phyloP scores from a whole-genome alignment of 1,140 invertebrate species.

The Frieseomelitta varia region DNA sequence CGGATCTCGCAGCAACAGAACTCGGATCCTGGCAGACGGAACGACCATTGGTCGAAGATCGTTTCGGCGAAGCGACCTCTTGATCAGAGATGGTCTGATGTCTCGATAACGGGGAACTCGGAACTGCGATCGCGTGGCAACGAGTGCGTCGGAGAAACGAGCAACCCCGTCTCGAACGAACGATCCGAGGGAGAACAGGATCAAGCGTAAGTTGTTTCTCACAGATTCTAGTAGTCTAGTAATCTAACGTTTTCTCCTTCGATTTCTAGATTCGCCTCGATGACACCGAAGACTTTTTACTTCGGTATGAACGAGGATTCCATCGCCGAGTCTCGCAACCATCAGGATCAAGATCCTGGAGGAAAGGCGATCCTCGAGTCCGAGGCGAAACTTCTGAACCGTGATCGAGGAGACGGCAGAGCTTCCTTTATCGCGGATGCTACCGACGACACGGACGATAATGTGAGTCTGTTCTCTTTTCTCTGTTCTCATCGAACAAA shows the following conservation, averaged over 20 bases:
- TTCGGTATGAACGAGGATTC: slow-evolving; percentile 87
- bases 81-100: slow-evolving; percentile 5
- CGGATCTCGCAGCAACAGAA: slow-evolving; percentile 48
- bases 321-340: slow-evolving; percentile 74
- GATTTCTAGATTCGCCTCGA: slow-evolving; percentile 46
- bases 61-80: slow-evolving; percentile 2
- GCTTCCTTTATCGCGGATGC: slow-evolving; percentile 21
- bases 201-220: slow-evolving; percentile 26
- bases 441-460: slow-evolving; percentile 62
- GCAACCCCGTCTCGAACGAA: not conserved
- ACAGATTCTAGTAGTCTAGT: not conserved
- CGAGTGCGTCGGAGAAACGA: not conserved
- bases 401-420: slow-evolving; percentile 39
- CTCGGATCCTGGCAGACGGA: slow-evolving; percentile 57
- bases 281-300: slow-evolving; percentile 88
- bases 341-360: slow-evolving; percentile 81
- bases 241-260: no score
- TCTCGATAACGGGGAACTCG: not conserved
- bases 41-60: slow-evolving; percentile 10
- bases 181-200: not conserved
- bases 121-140: not conserved
- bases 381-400: slow-evolving; percentile 50
- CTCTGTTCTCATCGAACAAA: no score
- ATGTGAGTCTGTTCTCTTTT: slow-evolving; percentile 1
- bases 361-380: slow-evolving; percentile 26